A percentile compares a stretch with the other conserved stretches of the same genome.
phyloP scores from a whole-genome alignment of 2,797 vertebrate genomes.

The Siniperca undulata region DNA sequence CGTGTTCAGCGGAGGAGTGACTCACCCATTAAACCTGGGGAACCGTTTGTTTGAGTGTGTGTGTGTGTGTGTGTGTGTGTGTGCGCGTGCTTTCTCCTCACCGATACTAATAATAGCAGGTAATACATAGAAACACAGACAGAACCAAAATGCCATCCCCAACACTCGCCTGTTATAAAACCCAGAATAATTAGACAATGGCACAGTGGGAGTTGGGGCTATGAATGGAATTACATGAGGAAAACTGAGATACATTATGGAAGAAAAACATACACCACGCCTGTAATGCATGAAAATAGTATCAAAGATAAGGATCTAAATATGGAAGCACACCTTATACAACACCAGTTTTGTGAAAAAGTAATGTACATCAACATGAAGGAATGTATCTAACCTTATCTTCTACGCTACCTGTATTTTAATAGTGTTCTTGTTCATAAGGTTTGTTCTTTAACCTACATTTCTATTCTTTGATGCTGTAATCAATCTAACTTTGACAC shows the following conservation, averaged over 20 bases:
- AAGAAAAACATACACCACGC: constrained; percentile 18
- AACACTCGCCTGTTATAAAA: constrained; percentile 68
- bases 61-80: constrained; percentile 28
- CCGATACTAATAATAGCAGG: constrained; percentile 79
- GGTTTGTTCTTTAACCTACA: background rate
- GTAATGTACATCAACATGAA: background rate
- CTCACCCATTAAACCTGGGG: constrained; percentile 79
- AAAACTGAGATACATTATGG: constrained; percentile 22
- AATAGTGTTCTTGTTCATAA: background rate
- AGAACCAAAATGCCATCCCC: constrained; percentile 70
- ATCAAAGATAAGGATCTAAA: constrained; percentile 23
- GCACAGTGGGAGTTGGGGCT: constrained; percentile 35
- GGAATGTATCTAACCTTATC: background rate
- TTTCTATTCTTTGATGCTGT: background rate
- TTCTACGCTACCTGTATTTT: background rate
- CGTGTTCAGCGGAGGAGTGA: constrained; percentile 73
- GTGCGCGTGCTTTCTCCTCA: constrained; percentile 21
- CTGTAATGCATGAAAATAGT: constrained; percentile 15
- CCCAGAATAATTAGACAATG: constrained; percentile 59
- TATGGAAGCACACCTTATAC: constrained; percentile 22
- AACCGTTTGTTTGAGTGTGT: constrained; percentile 35
- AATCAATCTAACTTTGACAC: background rate
- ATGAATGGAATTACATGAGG: constrained; percentile 35
- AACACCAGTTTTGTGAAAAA: background rate
- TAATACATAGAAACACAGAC: constrained; percentile 77